Conservation (phyloP, 2,113 vertebrate species). For the Cochlearius cochlearius region DNA sequence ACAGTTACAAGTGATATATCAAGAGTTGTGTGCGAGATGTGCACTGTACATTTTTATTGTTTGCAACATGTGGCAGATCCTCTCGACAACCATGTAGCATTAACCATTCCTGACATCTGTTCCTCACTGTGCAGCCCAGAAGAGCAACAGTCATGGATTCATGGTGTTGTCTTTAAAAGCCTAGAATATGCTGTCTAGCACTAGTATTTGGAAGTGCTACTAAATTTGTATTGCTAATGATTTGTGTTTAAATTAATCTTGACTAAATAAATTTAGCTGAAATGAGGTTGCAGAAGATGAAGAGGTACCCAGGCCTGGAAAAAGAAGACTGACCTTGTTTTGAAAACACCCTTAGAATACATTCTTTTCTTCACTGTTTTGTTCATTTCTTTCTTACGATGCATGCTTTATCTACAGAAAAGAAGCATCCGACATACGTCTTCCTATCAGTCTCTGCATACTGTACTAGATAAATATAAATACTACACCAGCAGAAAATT, state of each 20-base stretch:
- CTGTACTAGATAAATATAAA: background rate
- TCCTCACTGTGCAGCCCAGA: background rate
- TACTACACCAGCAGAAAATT: background rate
- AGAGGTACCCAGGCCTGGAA: background rate
- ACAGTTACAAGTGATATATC: background rate
- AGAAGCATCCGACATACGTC: background rate
- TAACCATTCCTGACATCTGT: background rate
- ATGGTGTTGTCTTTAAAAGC: background rate
- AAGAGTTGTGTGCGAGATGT: background rate
- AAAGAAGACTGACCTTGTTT: background rate
- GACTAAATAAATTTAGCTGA: background rate
- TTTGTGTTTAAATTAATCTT: background rate
- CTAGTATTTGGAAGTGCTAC: background rate
- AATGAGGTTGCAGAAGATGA: background rate
- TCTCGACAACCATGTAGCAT: background rate
- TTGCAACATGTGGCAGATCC: background rate
- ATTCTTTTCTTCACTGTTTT: background rate
- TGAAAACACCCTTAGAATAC: background rate
- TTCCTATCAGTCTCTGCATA: background rate
- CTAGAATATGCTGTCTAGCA: background rate
- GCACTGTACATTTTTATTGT: background rate
- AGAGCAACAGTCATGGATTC: background rate
- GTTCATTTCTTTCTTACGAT: background rate
- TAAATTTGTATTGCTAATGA: background rate
- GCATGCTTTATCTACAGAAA: background rate